These are phyloP conservation scores for Chloromyia formosa DNA, from an alignment of 2,888 invertebrate species.

Conservation along the genomic window DNA sequence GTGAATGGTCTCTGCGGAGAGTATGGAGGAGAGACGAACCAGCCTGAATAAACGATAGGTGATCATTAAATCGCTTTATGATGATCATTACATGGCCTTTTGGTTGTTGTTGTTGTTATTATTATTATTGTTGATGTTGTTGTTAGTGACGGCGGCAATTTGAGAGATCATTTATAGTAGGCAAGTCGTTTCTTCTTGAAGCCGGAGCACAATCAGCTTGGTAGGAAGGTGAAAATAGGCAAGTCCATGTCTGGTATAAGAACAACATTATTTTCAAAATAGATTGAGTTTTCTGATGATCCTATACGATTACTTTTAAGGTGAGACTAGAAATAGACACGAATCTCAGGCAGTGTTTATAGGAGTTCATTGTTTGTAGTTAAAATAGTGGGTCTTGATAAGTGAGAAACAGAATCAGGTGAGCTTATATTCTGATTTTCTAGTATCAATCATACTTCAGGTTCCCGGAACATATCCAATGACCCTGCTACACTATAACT, in stretches of 20 bases:
- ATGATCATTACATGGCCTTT: constrained; percentile 36
- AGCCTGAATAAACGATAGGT: constrained; percentile 40
- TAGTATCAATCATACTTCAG: no score
- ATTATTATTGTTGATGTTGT: no score
- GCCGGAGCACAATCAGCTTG: background rate
- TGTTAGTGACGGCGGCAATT: constrained; percentile 14
- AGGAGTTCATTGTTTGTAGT: no score
- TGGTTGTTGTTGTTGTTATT: constrained; percentile 20
- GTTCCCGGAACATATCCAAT: no score
- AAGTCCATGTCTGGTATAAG: background rate
- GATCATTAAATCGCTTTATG: constrained; percentile 44
- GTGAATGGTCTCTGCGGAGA: background rate
- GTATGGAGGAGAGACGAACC: constrained; percentile 1
- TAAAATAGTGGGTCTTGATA: no score
- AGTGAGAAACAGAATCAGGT: no score
- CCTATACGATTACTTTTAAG: background rate
- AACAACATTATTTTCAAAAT: constrained; percentile 37
- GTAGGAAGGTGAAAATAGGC: background rate
- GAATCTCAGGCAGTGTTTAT: no score
- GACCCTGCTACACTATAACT: no score
- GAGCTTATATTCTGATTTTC: no score
- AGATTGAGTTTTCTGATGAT: constrained; percentile 30
- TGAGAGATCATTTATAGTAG: constrained; percentile 28
- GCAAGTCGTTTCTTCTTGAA: background rate
- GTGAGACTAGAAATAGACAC: no score